Conservation (phyloP, 2,888 invertebrate species). For the Apamea anceps region DNA sequence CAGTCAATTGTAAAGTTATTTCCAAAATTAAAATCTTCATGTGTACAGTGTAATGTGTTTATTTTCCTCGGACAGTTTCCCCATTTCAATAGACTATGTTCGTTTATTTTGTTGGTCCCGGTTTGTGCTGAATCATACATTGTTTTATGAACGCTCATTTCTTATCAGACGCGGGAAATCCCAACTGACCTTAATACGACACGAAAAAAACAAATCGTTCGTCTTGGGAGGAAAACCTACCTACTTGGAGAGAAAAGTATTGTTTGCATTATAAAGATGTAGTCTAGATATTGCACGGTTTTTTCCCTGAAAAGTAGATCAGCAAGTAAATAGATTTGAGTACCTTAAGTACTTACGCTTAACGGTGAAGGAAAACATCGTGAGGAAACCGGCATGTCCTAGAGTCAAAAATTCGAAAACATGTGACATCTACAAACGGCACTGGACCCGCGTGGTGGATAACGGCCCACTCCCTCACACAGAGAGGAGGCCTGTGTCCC, state of each 20-base stretch:
- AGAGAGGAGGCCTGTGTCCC: too few relatives aligned
- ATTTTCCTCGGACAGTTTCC: slow-evolving; percentile 1
- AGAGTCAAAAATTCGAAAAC: too few relatives aligned
- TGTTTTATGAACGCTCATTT: neutral
- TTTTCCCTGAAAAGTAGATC: neutral
- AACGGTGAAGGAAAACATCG: neutral
- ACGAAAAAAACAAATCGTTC: slow-evolving; percentile 2
- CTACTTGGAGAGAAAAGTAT: slow-evolving; percentile 7
- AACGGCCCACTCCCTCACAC: too few relatives aligned
- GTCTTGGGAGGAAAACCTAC: too few relatives aligned
- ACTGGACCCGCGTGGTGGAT: too few relatives aligned
- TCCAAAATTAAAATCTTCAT: neutral
- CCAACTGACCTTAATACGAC: slow-evolving; percentile 7
- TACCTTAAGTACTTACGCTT: too few relatives aligned
- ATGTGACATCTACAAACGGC: too few relatives aligned
- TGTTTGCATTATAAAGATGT: slow-evolving; percentile 20
- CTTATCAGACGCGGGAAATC: slow-evolving; percentile 10
- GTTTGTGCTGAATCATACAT: slow-evolving; percentile 14
- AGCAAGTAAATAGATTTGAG: neutral
- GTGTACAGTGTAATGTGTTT: neutral
- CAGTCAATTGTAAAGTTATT: neutral
- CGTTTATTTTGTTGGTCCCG: neutral
- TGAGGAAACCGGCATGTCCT: too few relatives aligned
- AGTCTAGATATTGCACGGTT: neutral
- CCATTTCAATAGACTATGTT: neutral